These are phyloP conservation scores for Dynastes hyllus DNA, from an alignment of 2,888 invertebrate genomes.

Conservation along the genomic window DNA sequence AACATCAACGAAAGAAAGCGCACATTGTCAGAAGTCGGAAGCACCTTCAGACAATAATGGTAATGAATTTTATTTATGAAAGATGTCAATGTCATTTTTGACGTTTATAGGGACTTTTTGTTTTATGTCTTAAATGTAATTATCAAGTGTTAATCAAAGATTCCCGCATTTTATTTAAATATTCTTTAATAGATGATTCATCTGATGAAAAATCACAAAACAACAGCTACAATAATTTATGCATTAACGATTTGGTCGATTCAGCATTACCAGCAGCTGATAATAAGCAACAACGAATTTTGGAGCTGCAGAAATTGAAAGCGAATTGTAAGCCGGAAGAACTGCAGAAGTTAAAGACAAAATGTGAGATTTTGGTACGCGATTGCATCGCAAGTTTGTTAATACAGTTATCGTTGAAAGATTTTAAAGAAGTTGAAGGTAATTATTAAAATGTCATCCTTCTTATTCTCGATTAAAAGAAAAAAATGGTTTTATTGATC, in stretches of 20 bases:
- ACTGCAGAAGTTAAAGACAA: constrained; percentile 79
- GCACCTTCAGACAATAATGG: constrained; percentile 62
- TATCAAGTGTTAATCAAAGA: background rate
- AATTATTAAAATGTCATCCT: constrained; percentile 51
- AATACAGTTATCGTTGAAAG: constrained; percentile 85
- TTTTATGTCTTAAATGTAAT: background rate
- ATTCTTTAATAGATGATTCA: constrained; percentile 47
- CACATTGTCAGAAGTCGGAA: constrained; percentile 67
- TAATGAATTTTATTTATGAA: constrained; percentile 45
- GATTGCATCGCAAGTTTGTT: constrained; percentile 89
- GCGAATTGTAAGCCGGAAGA: constrained; percentile 88
- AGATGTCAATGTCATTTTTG: constrained; percentile 35
- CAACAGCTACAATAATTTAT: constrained; percentile 69
- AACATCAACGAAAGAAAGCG: constrained; percentile 55
- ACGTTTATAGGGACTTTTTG: background rate
- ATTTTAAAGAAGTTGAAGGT: constrained; percentile 93
- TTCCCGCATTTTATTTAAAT: background rate
- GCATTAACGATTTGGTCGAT: constrained; percentile 80
- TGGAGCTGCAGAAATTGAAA: constrained; percentile 81
- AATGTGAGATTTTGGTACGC: constrained; percentile 79
- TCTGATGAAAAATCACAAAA: constrained; percentile 66
- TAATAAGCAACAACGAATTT: constrained; percentile 79
- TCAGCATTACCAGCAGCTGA: constrained; percentile 80
- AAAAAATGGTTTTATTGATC: constrained; percentile 15
- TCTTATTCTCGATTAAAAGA: background rate